phyloP scores from a whole-genome alignment of 2,113 vertebrate species.

The Catharus minimus region DNA sequence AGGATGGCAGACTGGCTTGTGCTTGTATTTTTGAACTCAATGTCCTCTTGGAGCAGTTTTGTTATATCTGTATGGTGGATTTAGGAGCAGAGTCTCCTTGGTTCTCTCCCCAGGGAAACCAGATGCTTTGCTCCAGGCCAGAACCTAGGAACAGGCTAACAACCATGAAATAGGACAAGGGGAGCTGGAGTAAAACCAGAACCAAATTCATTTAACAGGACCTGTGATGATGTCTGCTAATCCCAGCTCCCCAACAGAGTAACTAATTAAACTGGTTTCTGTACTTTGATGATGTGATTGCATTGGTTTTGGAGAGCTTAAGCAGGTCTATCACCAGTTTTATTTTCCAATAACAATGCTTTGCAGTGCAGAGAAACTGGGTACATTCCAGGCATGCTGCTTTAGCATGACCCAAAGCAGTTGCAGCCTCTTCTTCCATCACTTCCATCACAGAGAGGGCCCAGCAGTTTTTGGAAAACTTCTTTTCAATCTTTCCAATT shows the following conservation, averaged over 20 bases:
- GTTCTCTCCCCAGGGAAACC: not conserved
- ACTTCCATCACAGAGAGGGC: not conserved
- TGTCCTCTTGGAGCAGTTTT: not conserved
- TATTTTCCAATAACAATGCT: not conserved
- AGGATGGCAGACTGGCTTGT: not conserved
- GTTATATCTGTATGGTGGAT: not conserved
- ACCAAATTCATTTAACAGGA: not conserved
- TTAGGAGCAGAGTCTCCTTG: not conserved
- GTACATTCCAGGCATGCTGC: not conserved
- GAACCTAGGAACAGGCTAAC: not conserved
- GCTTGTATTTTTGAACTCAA: accelerated
- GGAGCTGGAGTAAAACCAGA: not conserved
- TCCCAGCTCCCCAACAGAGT: not conserved
- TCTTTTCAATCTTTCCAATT: not conserved
- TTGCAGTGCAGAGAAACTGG: not conserved
- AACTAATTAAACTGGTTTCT: not conserved
- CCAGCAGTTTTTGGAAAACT: not conserved
- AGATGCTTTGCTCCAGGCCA: not conserved
- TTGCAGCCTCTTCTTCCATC: not conserved
- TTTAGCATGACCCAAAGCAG: not conserved
- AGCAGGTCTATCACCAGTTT: not conserved
- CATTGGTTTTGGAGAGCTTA: not conserved
- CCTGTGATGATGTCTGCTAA: not conserved
- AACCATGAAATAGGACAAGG: not conserved
- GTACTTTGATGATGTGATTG: not conserved